phyloP scores from a whole-genome alignment of 2,113 vertebrate genomes.

The Ailuropoda melanoleuca region DNA sequence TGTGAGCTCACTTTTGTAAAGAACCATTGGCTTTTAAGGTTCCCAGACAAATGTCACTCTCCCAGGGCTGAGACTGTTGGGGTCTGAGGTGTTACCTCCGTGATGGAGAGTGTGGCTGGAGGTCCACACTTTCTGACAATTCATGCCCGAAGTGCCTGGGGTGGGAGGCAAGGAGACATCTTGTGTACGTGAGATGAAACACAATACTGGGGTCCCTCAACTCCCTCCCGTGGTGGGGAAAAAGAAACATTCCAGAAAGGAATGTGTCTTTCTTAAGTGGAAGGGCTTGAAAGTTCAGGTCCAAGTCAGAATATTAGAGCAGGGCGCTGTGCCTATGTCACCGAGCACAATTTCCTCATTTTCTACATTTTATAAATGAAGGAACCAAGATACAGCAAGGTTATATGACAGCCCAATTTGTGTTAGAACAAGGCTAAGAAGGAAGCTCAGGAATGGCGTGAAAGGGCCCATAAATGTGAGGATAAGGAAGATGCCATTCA shows the following conservation, averaged over 20 bases:
- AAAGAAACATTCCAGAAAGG: not conserved
- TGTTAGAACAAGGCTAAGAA: not conserved
- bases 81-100: not conserved
- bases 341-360: not conserved
- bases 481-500: not conserved
- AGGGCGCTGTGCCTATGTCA: not conserved
- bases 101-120: not conserved
- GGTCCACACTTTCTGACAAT: not conserved
- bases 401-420: not conserved
- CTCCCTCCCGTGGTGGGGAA: not conserved
- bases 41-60: not conserved
- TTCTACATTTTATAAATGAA: not conserved
- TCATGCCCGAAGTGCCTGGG: not conserved
- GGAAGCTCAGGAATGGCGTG: not conserved
- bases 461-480: not conserved
- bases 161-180: not conserved
- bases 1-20: constrained; percentile 31
- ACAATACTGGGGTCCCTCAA: not conserved
- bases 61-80: not conserved
- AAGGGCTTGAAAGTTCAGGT: not conserved
- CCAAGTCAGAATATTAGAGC: not conserved
- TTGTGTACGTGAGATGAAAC: not conserved
- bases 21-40: not conserved
- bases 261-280: not conserved
- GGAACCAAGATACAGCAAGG: not conserved